phyloP scores from a whole-genome alignment of 2,888 invertebrate genomes.

The Hipparchia semele region DNA sequence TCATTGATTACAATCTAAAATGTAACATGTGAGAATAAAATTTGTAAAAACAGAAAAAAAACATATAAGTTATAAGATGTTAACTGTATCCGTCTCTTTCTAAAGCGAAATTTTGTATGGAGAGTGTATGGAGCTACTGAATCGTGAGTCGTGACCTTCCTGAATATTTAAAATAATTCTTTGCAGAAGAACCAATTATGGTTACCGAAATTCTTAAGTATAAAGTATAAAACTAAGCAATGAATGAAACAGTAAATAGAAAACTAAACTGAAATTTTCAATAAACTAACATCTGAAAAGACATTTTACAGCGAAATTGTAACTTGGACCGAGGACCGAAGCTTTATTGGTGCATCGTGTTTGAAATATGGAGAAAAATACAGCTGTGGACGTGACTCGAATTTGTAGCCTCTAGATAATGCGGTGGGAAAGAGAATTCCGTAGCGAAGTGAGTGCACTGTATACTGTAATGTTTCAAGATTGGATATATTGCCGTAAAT shows the following conservation, averaged over 20 bases:
- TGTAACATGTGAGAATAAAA: no score
- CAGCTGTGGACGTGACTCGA: conserved; percentile 58
- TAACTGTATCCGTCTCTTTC: no score
- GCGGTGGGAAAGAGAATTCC: conserved; percentile 30
- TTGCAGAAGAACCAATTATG: no score
- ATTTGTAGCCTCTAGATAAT: conserved; percentile 47
- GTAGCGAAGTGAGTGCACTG: conserved; percentile 16
- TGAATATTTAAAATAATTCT: no score
- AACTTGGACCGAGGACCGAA: conserved; percentile 40
- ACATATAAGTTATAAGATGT: no score
- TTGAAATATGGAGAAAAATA: conserved; percentile 66
- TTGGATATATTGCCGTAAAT: conserved; percentile 7
- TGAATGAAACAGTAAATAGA: not conserved
- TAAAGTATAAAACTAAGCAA: no score
- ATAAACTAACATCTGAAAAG: not conserved
- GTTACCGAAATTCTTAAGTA: no score
- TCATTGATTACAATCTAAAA: no score
- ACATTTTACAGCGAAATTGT: conserved; percentile 41
- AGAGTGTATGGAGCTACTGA: no score
- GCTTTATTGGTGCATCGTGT: conserved; percentile 61
- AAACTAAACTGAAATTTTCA: not conserved
- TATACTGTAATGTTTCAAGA: conserved; percentile 12
- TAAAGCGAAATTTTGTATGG: no score
- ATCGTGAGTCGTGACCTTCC: no score
- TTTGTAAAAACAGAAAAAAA: no score